Conservation (phyloP, 2,113 vertebrate genomes). For the Psettodes erumei region DNA sequence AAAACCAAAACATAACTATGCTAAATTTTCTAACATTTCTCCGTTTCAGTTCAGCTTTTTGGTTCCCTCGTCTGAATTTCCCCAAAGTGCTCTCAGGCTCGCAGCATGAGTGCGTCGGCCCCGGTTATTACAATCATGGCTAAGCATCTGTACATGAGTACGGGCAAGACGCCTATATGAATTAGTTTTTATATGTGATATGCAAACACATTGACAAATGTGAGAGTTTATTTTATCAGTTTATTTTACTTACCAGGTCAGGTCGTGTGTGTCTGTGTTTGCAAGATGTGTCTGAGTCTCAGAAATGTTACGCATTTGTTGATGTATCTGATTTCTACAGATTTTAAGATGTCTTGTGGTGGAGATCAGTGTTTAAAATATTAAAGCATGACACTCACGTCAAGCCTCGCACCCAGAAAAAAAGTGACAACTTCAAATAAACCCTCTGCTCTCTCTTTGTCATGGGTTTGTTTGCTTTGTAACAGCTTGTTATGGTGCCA, state of each 20-base stretch:
- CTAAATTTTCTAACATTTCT: neutral
- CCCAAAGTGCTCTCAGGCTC: conserved; percentile 9
- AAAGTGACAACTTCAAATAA: neutral
- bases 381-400: conserved; percentile 43
- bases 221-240: conserved; percentile 3
- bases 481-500: conserved; percentile 12
- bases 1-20: neutral
- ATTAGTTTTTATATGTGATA: conserved; percentile 25
- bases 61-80: conserved; percentile 10
- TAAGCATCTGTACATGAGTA: conserved; percentile 24
- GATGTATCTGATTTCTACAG: conserved; percentile 15
- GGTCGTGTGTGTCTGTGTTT: conserved; percentile 19
- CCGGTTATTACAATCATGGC: conserved; percentile 28
- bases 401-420: conserved; percentile 37
- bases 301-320: conserved; percentile 3
- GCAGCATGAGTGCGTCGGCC: conserved; percentile 14
- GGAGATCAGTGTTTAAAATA: conserved; percentile 39
- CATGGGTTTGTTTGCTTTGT: neutral
- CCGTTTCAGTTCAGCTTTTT: neutral
- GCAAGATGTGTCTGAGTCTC: conserved; percentile 16
- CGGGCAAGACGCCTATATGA: conserved; percentile 9
- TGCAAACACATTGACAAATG: conserved; percentile 32
- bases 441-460: conserved; percentile 8
- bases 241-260: conserved; percentile 11
- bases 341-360: conserved; percentile 30